Evolutionary conservation across 2,888 invertebrate genomes (phyloP).

Genomic region (Oxytorus armatus): DNA sequence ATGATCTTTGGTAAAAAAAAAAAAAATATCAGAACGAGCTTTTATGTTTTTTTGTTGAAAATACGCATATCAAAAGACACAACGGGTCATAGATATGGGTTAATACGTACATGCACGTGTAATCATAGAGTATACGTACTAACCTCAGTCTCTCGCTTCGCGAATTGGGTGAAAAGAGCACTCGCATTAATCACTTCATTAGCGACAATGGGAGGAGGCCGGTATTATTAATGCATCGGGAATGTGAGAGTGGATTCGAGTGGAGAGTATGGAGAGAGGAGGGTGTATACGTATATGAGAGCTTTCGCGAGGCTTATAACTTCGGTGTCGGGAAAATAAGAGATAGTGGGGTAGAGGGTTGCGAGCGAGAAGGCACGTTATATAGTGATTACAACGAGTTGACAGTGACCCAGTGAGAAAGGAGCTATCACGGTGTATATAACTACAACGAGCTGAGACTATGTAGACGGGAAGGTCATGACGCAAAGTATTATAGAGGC

Average conservation of each 20-base stretch:
- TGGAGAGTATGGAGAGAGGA: constrained; percentile 14
- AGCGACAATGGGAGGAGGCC: constrained; percentile 43
- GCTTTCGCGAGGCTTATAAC: constrained; percentile 32
- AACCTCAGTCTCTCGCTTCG: constrained; percentile 15
- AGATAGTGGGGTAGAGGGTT: constrained; percentile 1
- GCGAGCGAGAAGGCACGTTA: constrained; percentile 15
- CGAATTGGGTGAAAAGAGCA: constrained; percentile 56
- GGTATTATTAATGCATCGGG: constrained; percentile 61
- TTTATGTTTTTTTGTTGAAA: too few relatives aligned
- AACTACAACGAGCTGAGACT: constrained; percentile 54
- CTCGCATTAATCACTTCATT: constrained; percentile 61
- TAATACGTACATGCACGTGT: neutral
- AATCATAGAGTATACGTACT: neutral
- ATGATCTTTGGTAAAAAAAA: too few relatives aligned
- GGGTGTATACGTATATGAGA: constrained; percentile 6
- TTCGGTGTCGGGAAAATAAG: constrained; percentile 38
- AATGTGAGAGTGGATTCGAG: constrained; percentile 29
- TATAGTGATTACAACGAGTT: constrained; percentile 52
- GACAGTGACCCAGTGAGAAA: constrained; percentile 65
- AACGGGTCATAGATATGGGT: too few relatives aligned
- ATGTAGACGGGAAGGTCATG: constrained; percentile 59
- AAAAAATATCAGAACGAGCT: too few relatives aligned
- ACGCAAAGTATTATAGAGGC: constrained; percentile 59
- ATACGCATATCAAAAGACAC: neutral
- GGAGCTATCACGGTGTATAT: constrained; percentile 33